These are phyloP conservation scores for Lasioglossum oenotherae DNA, from an alignment of 2,888 invertebrate species.

Conservation along the genomic window DNA sequence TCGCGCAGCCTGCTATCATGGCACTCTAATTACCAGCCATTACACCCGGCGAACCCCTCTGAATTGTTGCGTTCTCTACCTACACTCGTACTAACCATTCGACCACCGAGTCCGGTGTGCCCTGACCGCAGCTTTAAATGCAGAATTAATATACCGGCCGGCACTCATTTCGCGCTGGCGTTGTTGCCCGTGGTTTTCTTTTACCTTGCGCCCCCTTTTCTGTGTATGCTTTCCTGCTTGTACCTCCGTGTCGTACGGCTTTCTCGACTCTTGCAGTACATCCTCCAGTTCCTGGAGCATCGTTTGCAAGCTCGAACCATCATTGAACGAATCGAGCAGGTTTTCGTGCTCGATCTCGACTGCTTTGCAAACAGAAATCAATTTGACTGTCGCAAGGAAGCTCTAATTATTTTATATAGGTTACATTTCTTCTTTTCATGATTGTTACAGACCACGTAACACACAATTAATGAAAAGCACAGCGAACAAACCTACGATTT, in stretches of 20 bases:
- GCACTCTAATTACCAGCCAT: slow-evolving; percentile 83
- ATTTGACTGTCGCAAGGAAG: background rate
- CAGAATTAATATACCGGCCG: slow-evolving; percentile 80
- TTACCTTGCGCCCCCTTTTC: slow-evolving; percentile 42
- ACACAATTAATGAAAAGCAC: background rate
- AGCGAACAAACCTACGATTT: background rate
- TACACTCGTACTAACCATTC: slow-evolving; percentile 78
- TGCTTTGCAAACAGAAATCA: background rate
- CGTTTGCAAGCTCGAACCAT: background rate
- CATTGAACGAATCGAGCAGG: background rate
- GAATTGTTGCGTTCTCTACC: slow-evolving; percentile 81
- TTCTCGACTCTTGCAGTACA: background rate
- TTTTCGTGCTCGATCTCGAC: background rate
- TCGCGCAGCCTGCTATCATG: slow-evolving; percentile 82
- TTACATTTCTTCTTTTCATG: no score
- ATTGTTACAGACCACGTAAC: no score
- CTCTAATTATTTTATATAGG: no score
- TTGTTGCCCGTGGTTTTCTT: slow-evolving; percentile 76
- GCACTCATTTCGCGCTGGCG: slow-evolving; percentile 76
- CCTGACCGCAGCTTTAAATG: slow-evolving; percentile 81
- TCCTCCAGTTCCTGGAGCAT: background rate
- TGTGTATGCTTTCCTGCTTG: background rate
- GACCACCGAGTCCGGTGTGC: slow-evolving; percentile 79
- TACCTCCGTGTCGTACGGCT: background rate
- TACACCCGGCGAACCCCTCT: slow-evolving; percentile 81